Percentiles rank a stretch among this genome's conserved stretches.
phyloP scores from a whole-genome alignment of 2,888 invertebrate species.

The Dexiosoma caninum region DNA sequence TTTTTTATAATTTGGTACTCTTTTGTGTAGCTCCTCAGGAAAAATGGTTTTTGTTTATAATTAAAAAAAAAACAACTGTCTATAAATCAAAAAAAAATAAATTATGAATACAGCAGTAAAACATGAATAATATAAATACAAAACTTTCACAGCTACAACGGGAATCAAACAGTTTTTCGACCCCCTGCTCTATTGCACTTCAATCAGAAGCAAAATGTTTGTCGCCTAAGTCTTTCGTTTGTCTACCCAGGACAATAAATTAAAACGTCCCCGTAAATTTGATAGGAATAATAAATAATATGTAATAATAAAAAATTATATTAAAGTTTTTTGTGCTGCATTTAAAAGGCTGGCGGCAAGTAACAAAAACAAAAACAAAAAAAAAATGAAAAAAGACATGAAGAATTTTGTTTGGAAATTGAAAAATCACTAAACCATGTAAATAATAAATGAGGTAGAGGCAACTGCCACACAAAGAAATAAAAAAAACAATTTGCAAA shows the following conservation, averaged over 20 bases:
- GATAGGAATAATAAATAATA: background rate
- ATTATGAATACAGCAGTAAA: too few species aligned
- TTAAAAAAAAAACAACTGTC: too few species aligned
- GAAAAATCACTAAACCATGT: conserved; percentile 58
- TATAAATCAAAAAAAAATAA: too few species aligned
- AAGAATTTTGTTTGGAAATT: conserved; percentile 56
- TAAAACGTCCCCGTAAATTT: background rate
- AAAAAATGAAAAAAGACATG: background rate
- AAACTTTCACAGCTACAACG: too few species aligned
- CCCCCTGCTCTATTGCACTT: background rate
- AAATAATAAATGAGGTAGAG: conserved; percentile 53
- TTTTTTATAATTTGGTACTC: too few species aligned
- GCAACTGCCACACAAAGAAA: background rate
- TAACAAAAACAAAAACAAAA: too few species aligned
- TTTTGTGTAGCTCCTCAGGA: too few species aligned
- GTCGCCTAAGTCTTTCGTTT: conserved; percentile 55
- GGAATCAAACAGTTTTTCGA: too few species aligned
- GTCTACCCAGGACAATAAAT: background rate
- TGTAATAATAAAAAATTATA: background rate
- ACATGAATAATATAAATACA: too few species aligned
- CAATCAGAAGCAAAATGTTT: background rate
- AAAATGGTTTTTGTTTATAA: too few species aligned
- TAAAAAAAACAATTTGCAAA: conserved; percentile 16
- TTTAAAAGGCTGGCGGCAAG: conserved; percentile 30
- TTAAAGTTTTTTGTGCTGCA: too few species aligned